Evolutionary conservation across 2,113 vertebrate genomes (phyloP), one percentile per base, ranked within the genome.

Genomic region (Xyliphius kryptos): DNA sequence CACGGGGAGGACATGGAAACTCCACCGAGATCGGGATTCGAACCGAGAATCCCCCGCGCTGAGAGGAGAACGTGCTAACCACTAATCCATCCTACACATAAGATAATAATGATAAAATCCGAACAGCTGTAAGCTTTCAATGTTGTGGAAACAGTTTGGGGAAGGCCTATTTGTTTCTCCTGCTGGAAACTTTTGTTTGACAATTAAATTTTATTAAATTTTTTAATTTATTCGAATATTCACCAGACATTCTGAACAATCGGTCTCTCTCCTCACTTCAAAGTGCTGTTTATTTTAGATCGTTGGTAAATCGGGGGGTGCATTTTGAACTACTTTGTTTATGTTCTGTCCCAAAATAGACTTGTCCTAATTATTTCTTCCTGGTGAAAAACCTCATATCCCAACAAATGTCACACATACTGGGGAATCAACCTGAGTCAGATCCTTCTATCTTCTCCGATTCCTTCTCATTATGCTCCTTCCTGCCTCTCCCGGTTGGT

Each of bases 401-500:
- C 21, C 40, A 51, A 20, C 43, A 41, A 43, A 55, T 20, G 52
- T 21, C 52, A 47, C 12, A 17, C 16, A 37, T 56, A 37, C 2
- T 56, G 15, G n/a, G 26, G 15, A 37, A 54, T 32, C 1, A 12
- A n/a, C 14, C 38, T 46, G 38, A 64, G 15, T 54, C 40, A 54
- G 17, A 56, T 64, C 26, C 15, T 15, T 47, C 16, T 37, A 41
- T 17, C 26, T 41, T 54, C 32, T 32, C 22, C 49, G 9, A 52
- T 62, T 49, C 40, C 12, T 26, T 17, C 22, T 56, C 56, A 44
- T 57, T 49, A 53, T 16, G 11, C 56, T 37, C 26, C 26, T 14
- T 37, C 17, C 14, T 47, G 47, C 50, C 14, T 44, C 81, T 85
- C 79, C 79, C 82, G 79, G 77, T 79, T 75, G 73, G 68, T 80